phyloP scores from a whole-genome alignment of 2,797 vertebrate species.

The Rhynchonycteris naso region DNA sequence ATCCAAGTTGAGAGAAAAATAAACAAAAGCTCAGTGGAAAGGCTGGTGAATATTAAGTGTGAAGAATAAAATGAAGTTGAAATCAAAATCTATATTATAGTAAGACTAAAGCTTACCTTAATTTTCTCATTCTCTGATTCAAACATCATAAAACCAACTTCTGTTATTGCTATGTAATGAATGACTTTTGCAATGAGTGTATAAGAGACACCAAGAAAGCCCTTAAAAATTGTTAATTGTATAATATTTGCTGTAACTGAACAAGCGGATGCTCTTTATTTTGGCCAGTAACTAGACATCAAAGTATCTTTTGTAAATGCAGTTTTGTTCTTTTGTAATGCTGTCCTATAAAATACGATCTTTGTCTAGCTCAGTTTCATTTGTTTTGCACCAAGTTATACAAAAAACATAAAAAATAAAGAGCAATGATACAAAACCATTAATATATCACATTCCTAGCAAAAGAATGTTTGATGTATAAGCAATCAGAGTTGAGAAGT shows the following conservation, averaged over 20 bases:
- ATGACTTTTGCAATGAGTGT: neutral
- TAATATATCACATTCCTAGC: conserved; percentile 32
- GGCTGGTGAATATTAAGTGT: neutral
- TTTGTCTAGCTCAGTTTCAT: neutral
- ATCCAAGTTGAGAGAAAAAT: neutral
- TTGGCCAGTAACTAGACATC: neutral
- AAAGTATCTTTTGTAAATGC: neutral
- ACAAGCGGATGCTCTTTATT: neutral
- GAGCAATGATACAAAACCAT: conserved; percentile 38
- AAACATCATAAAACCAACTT: conserved; percentile 19
- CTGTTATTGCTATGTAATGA: neutral
- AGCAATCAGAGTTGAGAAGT: conserved; percentile 48
- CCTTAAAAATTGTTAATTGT: neutral
- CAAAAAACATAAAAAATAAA: conserved; percentile 53
- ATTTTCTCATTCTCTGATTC: conserved; percentile 45
- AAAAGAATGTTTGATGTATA: conserved; percentile 57
- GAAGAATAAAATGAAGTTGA: neutral
- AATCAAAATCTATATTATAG: neutral
- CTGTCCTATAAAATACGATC: neutral
- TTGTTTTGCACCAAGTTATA: conserved; percentile 38
- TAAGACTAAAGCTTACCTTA: conserved; percentile 13
- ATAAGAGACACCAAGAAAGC: neutral
- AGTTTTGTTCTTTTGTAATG: neutral
- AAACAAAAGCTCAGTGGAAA: neutral
- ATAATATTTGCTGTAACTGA: neutral